phyloP scores from a whole-genome alignment of 2,797 vertebrate genomes.

The Halcyon chelicuti region DNA sequence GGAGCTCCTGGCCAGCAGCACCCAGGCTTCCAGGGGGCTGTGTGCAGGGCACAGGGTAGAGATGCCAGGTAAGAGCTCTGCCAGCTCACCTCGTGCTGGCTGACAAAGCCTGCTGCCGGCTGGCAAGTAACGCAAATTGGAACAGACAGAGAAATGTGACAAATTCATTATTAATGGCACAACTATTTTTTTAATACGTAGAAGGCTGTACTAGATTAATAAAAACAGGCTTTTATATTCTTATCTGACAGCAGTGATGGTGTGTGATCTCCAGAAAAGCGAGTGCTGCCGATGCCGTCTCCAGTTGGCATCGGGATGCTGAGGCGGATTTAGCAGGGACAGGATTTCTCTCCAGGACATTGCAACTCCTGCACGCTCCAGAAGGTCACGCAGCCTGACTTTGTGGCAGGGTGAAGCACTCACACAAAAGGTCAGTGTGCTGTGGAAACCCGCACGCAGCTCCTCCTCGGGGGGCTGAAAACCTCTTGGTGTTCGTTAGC shows the following conservation, averaged over 20 bases:
- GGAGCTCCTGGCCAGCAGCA: not conserved
- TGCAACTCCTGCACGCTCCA: not conserved
- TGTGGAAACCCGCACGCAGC: not conserved
- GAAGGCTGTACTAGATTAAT: constrained; percentile 56
- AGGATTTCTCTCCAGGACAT: constrained; percentile 34
- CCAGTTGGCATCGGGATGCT: not conserved
- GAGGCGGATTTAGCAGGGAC: fast-evolving
- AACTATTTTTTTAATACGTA: constrained; percentile 39
- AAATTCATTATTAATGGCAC: constrained; percentile 65
- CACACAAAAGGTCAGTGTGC: constrained; percentile 34
- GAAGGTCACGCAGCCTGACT: constrained; percentile 36
- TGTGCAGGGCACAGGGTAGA: not conserved
- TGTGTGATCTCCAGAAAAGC: not conserved
- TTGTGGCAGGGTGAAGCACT: not conserved
- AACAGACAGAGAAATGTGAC: constrained; percentile 41
- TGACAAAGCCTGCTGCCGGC: not conserved
- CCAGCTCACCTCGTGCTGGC: not conserved
- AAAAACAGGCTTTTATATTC: constrained; percentile 19
- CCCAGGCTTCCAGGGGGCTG: not conserved
- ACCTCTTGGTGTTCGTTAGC: not conserved
- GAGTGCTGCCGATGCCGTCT: fast-evolving
- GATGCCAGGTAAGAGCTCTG: not conserved
- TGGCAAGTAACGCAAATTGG: not conserved
- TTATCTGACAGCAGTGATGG: not conserved
- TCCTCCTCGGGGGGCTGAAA: not conserved